Evolutionary conservation across 2,888 invertebrate species (phyloP), one percentile per base, ranked within the genome.

Genomic region (Archips xylosteana): DNA sequence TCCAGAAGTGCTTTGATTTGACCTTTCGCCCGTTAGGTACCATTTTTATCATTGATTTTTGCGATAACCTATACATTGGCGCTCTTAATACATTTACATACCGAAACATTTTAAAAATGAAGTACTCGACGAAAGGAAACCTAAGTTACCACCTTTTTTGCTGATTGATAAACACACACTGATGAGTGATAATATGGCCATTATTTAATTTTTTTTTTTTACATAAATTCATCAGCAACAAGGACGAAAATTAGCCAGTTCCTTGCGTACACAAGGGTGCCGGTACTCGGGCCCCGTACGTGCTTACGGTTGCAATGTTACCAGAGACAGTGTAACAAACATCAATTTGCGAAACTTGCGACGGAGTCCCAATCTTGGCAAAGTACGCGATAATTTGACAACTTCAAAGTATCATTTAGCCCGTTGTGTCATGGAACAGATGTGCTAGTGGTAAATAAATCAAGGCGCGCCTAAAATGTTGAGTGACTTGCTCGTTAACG

Each of bases 381-480:
- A 80, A 85, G 85, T 86, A 84, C 81, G 85, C 87, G 91, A 86
- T 91, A 92, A 92, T 92, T 91, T 89, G 90, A 89, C 88, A 89
- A 91, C 87, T 91, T 92, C 87, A 90, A 92, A 92, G 86, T 92
- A 87, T 91, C 89, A 88, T 92, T 92, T 88, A 87, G 85, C 83
- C 79, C 83, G 84, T 83, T 79, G 85, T 87, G 86, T 89, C 86
- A 85, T 80, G 85, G 81, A 89, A 85, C 92, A 91, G 89, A 90
- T 91, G 92, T 85, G 80, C 85, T 86, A 84, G 87, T 89, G 89
- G 86, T 88, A 89, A 90, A 91, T 89, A 91, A 89, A 90, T 90
- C 89, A 86, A 83, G 81, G 78, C 81, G 78, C 81, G 85, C 81
- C 86, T 87, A 85, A 87, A 88, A 83, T 82, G 83, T 83, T 87